phyloP scores from a whole-genome alignment of 2,888 invertebrate genomes.

The Poecilus cupreus region DNA sequence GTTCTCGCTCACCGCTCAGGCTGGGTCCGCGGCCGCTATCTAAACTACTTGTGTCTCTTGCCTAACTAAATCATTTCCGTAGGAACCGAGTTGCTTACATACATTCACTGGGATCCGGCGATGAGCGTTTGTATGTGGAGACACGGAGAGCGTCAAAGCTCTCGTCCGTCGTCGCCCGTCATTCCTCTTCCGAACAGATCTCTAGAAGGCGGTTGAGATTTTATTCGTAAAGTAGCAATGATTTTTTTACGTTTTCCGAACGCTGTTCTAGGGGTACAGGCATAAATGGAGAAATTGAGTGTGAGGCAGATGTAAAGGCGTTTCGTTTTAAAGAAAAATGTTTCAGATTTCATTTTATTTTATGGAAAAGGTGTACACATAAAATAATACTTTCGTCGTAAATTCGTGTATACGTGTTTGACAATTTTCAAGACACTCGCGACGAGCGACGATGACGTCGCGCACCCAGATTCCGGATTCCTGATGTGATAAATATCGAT shows the following conservation, averaged over 20 bases:
- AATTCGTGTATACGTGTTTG: slow-evolving; percentile 39
- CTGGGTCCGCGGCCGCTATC: neutral
- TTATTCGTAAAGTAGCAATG: slow-evolving; percentile 47
- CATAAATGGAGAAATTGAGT: slow-evolving; percentile 35
- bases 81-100: neutral
- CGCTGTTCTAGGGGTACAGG: slow-evolving; percentile 3
- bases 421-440: slow-evolving; percentile 39
- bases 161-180: neutral
- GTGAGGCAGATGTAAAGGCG: slow-evolving; percentile 12
- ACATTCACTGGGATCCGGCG: neutral
- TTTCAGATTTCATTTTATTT: slow-evolving; percentile 48
- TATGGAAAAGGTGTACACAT: slow-evolving; percentile 51
- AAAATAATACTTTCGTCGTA: slow-evolving; percentile 44
- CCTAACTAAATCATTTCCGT: slow-evolving; percentile 39
- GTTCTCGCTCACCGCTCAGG: neutral
- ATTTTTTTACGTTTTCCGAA: slow-evolving; percentile 48
- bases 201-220: slow-evolving; percentile 13
- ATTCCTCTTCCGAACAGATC: neutral
- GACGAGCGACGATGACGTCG: neutral
- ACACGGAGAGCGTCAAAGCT: neutral
- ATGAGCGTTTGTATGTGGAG: neutral
- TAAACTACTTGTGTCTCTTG: slow-evolving; percentile 1
- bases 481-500: slow-evolving; percentile 48
- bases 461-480: slow-evolving; percentile 16
- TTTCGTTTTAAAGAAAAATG: slow-evolving; percentile 38